phyloP scores from a whole-genome alignment of 1,140 invertebrate species.

The Drosophila sproati region DNA sequence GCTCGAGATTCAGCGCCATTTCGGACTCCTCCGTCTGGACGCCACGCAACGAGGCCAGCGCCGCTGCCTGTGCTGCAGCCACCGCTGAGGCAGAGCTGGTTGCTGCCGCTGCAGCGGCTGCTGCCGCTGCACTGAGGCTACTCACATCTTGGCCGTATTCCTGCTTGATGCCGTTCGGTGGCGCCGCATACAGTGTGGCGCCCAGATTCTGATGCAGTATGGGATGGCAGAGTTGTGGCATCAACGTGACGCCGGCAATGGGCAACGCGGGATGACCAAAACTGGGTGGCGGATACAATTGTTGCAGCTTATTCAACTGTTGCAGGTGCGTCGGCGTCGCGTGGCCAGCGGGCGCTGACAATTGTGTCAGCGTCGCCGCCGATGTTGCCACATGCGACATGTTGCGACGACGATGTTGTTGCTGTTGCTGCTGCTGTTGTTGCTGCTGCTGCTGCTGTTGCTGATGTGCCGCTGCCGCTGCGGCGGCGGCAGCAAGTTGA shows the following conservation, averaged over 20 bases:
- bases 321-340: slow-evolving; percentile 65
- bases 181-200: slow-evolving; percentile 68
- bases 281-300: slow-evolving; percentile 78
- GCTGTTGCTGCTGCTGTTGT: slow-evolving; percentile 52
- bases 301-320: slow-evolving; percentile 79
- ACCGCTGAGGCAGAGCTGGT: slow-evolving; percentile 58
- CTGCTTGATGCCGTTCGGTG: slow-evolving; percentile 80
- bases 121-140: slow-evolving; percentile 43
- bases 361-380: slow-evolving; percentile 55
- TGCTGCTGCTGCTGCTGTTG: slow-evolving; percentile 54
- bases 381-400: slow-evolving; percentile 37
- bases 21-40: slow-evolving; percentile 64
- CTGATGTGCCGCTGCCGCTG: slow-evolving; percentile 40
- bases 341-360: slow-evolving; percentile 47
- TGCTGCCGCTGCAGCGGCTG: slow-evolving; percentile 37
- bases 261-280: slow-evolving; percentile 77
- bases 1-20: slow-evolving; percentile 75
- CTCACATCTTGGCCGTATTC: slow-evolving; percentile 75
- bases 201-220: slow-evolving; percentile 81
- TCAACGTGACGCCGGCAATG: slow-evolving; percentile 74
- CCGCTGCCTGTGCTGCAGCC: slow-evolving; percentile 58
- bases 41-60: slow-evolving; percentile 54
- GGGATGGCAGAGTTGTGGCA: slow-evolving; percentile 81
- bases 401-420: slow-evolving; percentile 56
- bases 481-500: slow-evolving; percentile 24